phyloP scores from a whole-genome alignment of 2,888 invertebrate genomes.

The Caenorhabditis plicata region DNA sequence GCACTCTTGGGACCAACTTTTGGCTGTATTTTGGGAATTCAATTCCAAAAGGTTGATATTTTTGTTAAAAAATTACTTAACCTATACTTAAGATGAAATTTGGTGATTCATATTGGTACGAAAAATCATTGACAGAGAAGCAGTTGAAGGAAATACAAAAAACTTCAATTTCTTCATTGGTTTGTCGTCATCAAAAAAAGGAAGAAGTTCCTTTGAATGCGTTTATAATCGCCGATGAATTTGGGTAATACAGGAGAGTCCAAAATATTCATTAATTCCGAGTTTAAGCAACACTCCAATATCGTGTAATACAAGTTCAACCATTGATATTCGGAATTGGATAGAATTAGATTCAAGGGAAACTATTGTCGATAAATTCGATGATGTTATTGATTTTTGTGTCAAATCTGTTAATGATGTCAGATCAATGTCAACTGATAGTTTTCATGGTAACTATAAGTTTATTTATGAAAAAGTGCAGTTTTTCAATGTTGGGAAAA shows the following conservation, averaged over 20 bases:
- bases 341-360: not conserved
- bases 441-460: not conserved
- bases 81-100: slow-evolving; percentile 59
- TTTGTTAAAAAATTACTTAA: not conserved
- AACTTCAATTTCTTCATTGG: slow-evolving; percentile 79
- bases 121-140: slow-evolving; percentile 31
- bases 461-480: too few relatives aligned
- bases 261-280: not conserved
- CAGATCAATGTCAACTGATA: slow-evolving; percentile 1
- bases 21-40: slow-evolving; percentile 58
- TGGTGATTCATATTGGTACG: slow-evolving; percentile 29
- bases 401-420: slow-evolving; percentile 11
- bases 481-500: too few relatives aligned
- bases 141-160: slow-evolving; percentile 84
- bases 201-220: slow-evolving; percentile 77
- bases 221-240: slow-evolving; percentile 77
- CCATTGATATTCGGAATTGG: slow-evolving; percentile 15
- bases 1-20: slow-evolving; percentile 61
- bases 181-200: slow-evolving; percentile 77
- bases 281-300: slow-evolving; percentile 19
- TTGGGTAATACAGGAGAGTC: slow-evolving; percentile 5
- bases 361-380: slow-evolving; percentile 4
- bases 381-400: slow-evolving; percentile 15
- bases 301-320: slow-evolving; percentile 11
- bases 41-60: slow-evolving; percentile 54